Evolutionary conservation across 2,888 invertebrate genomes (phyloP).

Genomic region (Nymphalis urticae): DNA sequence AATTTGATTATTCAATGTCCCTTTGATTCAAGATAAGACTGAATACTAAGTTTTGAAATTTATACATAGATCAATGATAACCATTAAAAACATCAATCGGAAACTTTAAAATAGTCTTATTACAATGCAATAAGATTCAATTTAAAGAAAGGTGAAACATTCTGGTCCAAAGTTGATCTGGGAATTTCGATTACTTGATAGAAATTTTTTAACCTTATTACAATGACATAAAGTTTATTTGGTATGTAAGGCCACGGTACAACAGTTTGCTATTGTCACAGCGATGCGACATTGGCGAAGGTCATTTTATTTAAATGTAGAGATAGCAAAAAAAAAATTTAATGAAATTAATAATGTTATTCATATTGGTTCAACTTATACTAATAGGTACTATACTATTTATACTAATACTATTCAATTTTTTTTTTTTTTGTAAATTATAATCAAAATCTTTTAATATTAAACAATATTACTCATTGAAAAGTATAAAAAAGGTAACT

Average conservation of each 20-base stretch:
- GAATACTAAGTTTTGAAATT: constrained; percentile 5
- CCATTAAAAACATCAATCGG: constrained; percentile 17
- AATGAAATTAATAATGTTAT: too few species aligned
- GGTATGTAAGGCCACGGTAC: constrained; percentile 13
- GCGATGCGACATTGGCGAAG: constrained; percentile 55
- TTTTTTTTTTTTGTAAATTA: too few species aligned
- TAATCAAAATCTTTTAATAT: too few species aligned
- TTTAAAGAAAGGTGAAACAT: neutral
- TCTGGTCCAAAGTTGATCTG: constrained; percentile 9
- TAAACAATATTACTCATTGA: too few species aligned
- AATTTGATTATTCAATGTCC: constrained; percentile 19
- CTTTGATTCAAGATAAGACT: constrained; percentile 26
- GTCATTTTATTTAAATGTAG: constrained; percentile 47
- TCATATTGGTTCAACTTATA: too few species aligned
- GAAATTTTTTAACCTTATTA: constrained; percentile 21
- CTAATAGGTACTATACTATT: too few species aligned
- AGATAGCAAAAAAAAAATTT: constrained; percentile 39
- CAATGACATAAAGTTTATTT: constrained; percentile 10
- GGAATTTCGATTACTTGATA: constrained; percentile 5
- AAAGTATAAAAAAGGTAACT: too few species aligned
- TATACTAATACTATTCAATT: too few species aligned
- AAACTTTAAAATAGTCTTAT: neutral
- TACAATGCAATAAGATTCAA: constrained; percentile 5
- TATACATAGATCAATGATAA: constrained; percentile 26
- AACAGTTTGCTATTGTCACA: constrained; percentile 44